phyloP scores from a whole-genome alignment of 92 coral and sea anemone genomes.

The Bergia puertoricense region DNA sequence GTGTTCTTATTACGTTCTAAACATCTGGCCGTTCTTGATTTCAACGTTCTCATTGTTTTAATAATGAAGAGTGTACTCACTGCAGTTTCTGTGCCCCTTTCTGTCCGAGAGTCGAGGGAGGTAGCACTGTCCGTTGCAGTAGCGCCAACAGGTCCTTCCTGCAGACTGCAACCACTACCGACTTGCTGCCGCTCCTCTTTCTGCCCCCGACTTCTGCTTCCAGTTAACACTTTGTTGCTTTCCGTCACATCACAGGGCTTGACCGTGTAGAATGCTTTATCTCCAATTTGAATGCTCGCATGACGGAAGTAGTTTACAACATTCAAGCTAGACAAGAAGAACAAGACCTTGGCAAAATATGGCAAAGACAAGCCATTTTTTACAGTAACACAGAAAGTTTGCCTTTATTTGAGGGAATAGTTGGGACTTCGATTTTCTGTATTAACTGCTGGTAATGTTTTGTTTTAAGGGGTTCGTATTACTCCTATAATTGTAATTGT shows the following conservation, averaged over 20 bases:
- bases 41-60: no score
- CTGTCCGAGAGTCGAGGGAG: neutral
- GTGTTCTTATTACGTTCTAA: neutral
- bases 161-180: neutral
- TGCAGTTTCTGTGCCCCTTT: constrained; percentile 2
- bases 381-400: no score
- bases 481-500: no score
- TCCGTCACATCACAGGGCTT: constrained; percentile 63
- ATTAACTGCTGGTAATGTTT: no score
- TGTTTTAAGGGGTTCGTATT: no score
- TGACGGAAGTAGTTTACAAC: constrained; percentile 85
- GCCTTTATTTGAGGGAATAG: no score
- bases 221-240: neutral
- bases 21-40: no score
- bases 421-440: no score
- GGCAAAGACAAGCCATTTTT: neutral
- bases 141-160: neutral
- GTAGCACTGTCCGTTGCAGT: constrained; percentile 16
- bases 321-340: constrained; percentile 51
- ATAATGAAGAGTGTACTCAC: neutral
- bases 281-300: constrained; percentile 95
- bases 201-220: neutral
- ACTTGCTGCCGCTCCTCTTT: neutral
- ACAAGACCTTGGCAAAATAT: neutral
- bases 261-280: constrained; percentile 92